Evolutionary conservation across 2,797 vertebrate species (phyloP).

Genomic region (Buceros bicornis): DNA sequence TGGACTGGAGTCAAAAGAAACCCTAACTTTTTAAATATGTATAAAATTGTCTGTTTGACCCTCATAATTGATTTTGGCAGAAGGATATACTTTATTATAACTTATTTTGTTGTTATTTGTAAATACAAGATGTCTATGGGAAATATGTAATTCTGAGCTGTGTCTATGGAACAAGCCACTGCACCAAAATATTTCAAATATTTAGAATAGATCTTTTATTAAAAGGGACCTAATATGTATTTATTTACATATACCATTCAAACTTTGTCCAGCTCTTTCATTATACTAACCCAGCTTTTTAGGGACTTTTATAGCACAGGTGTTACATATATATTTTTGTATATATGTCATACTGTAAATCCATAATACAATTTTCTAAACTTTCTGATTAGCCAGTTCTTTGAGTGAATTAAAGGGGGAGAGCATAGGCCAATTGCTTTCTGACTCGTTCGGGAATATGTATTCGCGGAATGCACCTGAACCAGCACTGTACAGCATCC

Average conservation of each 20-base stretch:
- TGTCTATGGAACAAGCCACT: conserved; percentile 74
- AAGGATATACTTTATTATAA: conserved; percentile 85
- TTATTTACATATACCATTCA: conserved; percentile 79
- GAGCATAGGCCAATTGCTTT: conserved; percentile 52
- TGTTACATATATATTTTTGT: conserved; percentile 70
- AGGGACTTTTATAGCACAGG: conserved; percentile 44
- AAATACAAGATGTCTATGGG: conserved; percentile 86
- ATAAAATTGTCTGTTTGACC: conserved; percentile 44
- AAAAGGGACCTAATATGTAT: conserved; percentile 81
- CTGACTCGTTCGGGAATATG: conserved; percentile 64
- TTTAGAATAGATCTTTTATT: conserved; percentile 79
- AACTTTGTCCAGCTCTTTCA: conserved; percentile 64
- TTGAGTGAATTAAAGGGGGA: conserved; percentile 54
- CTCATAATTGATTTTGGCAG: conserved; percentile 60
- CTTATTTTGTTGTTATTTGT: conserved; percentile 85
- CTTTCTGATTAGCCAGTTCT: conserved; percentile 57
- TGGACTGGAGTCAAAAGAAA: conserved; percentile 9
- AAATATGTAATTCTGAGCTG: conserved; percentile 80
- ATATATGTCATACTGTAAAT: conserved; percentile 65
- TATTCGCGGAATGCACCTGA: conserved; percentile 55
- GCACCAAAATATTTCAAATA: conserved; percentile 78
- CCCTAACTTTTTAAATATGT: background rate
- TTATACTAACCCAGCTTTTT: conserved; percentile 74
- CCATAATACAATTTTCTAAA: conserved; percentile 44
- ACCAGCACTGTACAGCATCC: conserved; percentile 63